Conservation (phyloP, 1,140 invertebrate species). For the Drosophila ficusphila region DNA sequence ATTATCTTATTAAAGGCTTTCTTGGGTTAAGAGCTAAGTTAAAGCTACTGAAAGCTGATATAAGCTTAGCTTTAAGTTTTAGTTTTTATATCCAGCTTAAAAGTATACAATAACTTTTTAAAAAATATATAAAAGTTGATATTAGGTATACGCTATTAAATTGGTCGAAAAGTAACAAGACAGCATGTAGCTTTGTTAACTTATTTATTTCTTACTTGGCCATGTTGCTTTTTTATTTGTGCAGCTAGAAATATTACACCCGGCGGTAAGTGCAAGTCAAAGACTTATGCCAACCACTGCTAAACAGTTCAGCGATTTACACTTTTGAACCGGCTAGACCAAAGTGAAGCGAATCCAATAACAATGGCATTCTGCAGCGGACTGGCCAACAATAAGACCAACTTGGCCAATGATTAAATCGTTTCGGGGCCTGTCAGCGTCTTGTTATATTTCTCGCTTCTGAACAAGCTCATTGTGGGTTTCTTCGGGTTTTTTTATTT, state of each 20-base stretch:
- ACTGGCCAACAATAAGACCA: conserved; percentile 7
- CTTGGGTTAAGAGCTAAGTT: conserved; percentile 18
- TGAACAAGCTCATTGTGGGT: conserved; percentile 27
- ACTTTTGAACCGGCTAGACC: conserved; percentile 4
- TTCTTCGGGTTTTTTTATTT: conserved; percentile 3
- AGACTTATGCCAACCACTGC: conserved; percentile 35
- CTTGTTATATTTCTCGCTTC: conserved; percentile 37
- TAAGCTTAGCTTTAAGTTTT: not conserved
- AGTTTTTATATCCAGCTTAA: not conserved
- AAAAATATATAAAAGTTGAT: not conserved
- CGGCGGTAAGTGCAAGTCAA: conserved; percentile 28
- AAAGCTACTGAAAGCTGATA: not conserved
- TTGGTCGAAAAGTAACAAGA: not conserved
- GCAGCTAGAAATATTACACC: conserved; percentile 14
- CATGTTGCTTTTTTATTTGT: not conserved
- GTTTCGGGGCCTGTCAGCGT: conserved; percentile 50
- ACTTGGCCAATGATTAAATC: conserved; percentile 59
- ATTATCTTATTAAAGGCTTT: not conserved
- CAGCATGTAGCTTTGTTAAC: not conserved
- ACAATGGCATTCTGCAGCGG: conserved; percentile 27
- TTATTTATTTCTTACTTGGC: not conserved
- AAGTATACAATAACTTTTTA: conserved; percentile 1
- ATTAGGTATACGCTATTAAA: not conserved
- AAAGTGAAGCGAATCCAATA: conserved; percentile 24
- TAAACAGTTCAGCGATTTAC: conserved; percentile 45